Base-by-base conservation (phyloP, 2,797 vertebrate species). In the Alcedo quadribrachys region DNA sequence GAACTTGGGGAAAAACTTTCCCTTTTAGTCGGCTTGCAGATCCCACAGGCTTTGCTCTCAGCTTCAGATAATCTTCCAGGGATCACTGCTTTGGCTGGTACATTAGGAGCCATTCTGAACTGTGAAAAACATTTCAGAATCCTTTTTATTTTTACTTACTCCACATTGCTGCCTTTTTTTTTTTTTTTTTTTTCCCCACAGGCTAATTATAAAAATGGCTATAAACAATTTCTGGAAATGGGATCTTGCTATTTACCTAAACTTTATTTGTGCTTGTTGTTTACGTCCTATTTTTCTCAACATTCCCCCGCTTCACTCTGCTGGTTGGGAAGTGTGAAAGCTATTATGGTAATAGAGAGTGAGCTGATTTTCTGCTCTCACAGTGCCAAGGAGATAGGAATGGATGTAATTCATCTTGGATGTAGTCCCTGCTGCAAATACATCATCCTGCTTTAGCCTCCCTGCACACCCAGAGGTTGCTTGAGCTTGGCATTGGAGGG, bases 271-370 rank as follows among this genome's bases (percentile, higher is more conserved):
- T 89, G 48, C 74, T 87, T 79, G 37, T 81, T 91, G 74, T 91
- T 92, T 61, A 55, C 55, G 15, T 57, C 42, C 46, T 90, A 0
- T 82, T 70, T 89, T 83, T 81, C 83, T 62, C 58, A 68, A 7
- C 33, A 54, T 85, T 58, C n/a, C 57, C 71, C 74, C 46, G 35
- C 85, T 92, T 93, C 79, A 50, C 42, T 89, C 37, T 71, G n/a
- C 46, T 28, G 37, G 65, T 77, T 87, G 89, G 71, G 73, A 93
- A 90, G 90, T 90, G 90, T 85, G 87, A 95, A 93, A 96, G 87
- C 90, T 92, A 30, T 95, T 93, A 95, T 75, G 84, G 54, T 92
- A 92, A 78, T 89, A 89, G 68, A 54, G 61, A 92, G 21, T 3
- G 51, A 87, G 88, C 77, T 46, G 76, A 85, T 89, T 92, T 93